Evolutionary conservation across 1,140 invertebrate species (phyloP), one percentile per base, ranked within the genome.

Genomic region (Listronotus bonariensis): DNA sequence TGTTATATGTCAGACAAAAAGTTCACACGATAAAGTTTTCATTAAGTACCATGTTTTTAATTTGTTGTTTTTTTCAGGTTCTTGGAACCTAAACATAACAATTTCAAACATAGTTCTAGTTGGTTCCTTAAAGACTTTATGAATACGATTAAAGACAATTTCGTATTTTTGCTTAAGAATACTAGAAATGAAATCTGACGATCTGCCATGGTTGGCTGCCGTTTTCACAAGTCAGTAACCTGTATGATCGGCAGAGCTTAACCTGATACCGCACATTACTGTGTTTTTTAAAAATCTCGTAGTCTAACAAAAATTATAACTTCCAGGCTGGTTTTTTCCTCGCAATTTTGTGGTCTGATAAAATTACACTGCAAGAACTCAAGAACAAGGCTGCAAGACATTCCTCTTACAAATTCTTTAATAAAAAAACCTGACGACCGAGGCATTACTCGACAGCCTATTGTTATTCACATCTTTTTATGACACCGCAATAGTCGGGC

Each of bases 171-270:
- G 34, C 64, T 54, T 56, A 66, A 66, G 57, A 59, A 53, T 66
- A 32, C 41, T 34, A 54, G 41, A 32, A 66, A 66, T 54, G 49
- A 54, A 66, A 59, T 54, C 26, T 46, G 51, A 57, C 54, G 15
- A 59, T 65, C 56, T 57, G 63, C 48, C 59, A 66, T 60, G 64
- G 53, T 66, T 60, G 48, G 64, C 56, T 66, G 57, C 20, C 56
- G 49, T 66, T 66, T 66, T 59, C 56, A 66, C 57, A 60, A 66
- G 64, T 66, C 64, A 66, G 43, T 48, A 56, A 66, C 64, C 64
- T 66, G 64, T 51, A 66, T 66, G 64, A 66, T 66, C 64, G 64
- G 3, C 40, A 59, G 64, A 66, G 64, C 64, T 48, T 66, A 66
- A 66, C 64, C 60, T 65, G 62, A 53, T 66, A 66, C 57, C 64